These are phyloP conservation scores for Polylopha cassiicola DNA, from an alignment of 2,888 invertebrate genomes.

Conservation along the genomic window DNA sequence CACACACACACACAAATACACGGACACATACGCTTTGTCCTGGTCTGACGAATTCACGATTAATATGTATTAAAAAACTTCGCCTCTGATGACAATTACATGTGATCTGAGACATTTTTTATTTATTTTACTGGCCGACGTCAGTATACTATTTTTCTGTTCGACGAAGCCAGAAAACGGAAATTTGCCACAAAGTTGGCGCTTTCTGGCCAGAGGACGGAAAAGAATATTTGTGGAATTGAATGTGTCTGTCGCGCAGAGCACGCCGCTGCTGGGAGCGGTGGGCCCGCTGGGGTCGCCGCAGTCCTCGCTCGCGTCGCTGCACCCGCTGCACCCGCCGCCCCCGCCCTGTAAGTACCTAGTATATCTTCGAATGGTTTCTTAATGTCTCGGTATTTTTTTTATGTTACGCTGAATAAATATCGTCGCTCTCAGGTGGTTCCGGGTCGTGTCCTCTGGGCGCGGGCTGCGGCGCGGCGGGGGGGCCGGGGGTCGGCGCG, in stretches of 20 bases:
- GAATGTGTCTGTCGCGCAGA: constrained; percentile 32
- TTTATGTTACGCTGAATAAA: neutral
- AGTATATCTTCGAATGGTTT: neutral
- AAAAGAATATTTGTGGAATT: too few relatives aligned
- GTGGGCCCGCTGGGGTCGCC: constrained; percentile 60
- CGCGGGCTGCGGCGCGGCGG: constrained; percentile 37
- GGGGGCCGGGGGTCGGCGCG: constrained; percentile 18
- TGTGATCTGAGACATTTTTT: too few relatives aligned
- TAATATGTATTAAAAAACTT: too few relatives aligned
- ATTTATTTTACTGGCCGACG: too few relatives aligned
- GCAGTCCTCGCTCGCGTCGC: constrained; percentile 60
- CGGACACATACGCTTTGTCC: too few relatives aligned
- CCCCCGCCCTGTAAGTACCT: constrained; percentile 50
- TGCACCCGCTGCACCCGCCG: constrained; percentile 42
- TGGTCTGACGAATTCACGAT: too few relatives aligned
- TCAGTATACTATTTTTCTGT: too few relatives aligned
- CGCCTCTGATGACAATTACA: too few relatives aligned
- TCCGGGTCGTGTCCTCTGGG: constrained; percentile 53
- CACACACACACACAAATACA: too few relatives aligned
- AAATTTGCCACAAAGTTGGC: too few relatives aligned
- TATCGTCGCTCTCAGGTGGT: constrained; percentile 37
- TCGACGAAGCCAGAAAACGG: too few relatives aligned
- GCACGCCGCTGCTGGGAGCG: constrained; percentile 63
- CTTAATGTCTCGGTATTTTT: neutral
- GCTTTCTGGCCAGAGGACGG: too few relatives aligned